These are phyloP conservation scores for Fissipunctia ypsillon DNA, from an alignment of 2,888 invertebrate species.

Conservation along the genomic window DNA sequence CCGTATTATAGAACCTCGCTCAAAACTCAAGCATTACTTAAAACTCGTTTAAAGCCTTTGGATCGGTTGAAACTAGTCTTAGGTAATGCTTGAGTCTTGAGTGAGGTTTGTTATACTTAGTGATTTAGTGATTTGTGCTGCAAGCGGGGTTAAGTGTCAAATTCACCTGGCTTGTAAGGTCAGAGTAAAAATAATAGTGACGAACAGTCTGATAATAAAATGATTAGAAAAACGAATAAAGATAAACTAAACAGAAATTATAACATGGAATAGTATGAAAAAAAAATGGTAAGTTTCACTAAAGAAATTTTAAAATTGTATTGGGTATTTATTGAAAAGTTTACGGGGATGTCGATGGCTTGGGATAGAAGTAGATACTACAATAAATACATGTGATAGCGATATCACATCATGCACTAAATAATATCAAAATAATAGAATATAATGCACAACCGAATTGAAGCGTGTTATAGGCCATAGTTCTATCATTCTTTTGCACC, in stretches of 20 bases:
- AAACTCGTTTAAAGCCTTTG: too few relatives aligned
- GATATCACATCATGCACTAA: not conserved
- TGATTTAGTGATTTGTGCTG: not conserved
- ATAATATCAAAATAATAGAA: not conserved
- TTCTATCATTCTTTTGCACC: not conserved
- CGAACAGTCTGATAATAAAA: not conserved
- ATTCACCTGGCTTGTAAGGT: not conserved
- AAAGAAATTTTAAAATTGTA: not conserved
- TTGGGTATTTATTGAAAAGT: not conserved
- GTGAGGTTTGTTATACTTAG: too few relatives aligned
- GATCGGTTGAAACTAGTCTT: too few relatives aligned
- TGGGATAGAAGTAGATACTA: not conserved
- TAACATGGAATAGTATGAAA: not conserved
- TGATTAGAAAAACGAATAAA: too few relatives aligned
- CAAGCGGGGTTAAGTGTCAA: not conserved
- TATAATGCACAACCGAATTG: not conserved
- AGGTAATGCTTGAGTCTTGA: too few relatives aligned
- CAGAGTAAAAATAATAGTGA: not conserved
- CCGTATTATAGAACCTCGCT: too few relatives aligned
- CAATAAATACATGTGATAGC: not conserved
- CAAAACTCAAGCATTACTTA: too few relatives aligned
- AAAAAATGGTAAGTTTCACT: not conserved
- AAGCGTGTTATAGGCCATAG: not conserved
- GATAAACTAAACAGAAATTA: not conserved
- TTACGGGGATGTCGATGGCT: not conserved